Evolutionary conservation across 2,888 invertebrate species (phyloP).

Genomic region (Microctonus brassicae): DNA sequence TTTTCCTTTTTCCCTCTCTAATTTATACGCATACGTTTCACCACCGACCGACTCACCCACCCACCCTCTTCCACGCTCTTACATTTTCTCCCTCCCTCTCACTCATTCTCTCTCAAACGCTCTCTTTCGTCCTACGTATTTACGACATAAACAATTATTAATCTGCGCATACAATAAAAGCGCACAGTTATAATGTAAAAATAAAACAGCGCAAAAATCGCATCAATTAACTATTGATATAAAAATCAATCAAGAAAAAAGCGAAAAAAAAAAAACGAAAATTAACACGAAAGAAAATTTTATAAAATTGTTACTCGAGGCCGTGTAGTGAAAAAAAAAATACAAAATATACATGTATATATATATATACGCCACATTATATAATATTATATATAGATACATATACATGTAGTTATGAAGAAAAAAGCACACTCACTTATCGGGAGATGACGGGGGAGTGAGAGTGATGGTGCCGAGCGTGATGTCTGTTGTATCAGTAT

Average conservation of each 20-base stretch:
- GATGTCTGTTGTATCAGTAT: conserved; percentile 64
- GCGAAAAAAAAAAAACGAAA: conserved; percentile 8
- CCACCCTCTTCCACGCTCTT: not conserved
- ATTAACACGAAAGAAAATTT: not conserved
- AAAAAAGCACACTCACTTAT: conserved; percentile 72
- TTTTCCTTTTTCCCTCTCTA: not conserved
- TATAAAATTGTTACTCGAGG: not conserved
- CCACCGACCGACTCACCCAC: not conserved
- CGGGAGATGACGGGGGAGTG: conserved; percentile 76
- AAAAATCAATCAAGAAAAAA: conserved; percentile 6
- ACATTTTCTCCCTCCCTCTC: not conserved
- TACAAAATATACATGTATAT: too few relatives aligned
- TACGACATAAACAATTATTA: not conserved
- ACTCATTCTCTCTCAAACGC: not conserved
- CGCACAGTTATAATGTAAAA: not conserved
- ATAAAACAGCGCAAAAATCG: not conserved
- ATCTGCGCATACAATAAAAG: not conserved
- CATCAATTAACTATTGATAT: not conserved
- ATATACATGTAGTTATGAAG: conserved; percentile 47
- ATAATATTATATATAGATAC: conserved; percentile 36
- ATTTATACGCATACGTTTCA: too few relatives aligned
- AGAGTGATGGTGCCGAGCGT: conserved; percentile 70
- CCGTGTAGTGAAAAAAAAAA: not conserved
- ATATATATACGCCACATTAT: conserved; percentile 3
- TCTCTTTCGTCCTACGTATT: not conserved